A percentile compares a stretch with the other conserved stretches of the same genome.
phyloP scores from a whole-genome alignment of 2,888 invertebrate species.

The Beris chalybata region DNA sequence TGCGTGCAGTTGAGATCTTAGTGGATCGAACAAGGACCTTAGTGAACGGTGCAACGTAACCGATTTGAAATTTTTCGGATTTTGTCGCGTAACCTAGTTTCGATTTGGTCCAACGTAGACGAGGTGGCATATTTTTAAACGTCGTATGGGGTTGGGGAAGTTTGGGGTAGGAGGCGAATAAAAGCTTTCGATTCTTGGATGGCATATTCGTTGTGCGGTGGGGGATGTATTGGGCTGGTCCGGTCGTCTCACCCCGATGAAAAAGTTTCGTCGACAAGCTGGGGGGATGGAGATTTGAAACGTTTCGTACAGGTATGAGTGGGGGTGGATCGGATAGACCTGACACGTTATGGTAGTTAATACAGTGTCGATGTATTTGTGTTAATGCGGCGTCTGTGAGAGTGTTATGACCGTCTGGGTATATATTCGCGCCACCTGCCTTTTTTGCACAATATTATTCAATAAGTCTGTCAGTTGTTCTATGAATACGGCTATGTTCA shows the following conservation, averaged over 20 bases:
- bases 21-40: too few species aligned
- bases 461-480: slow-evolving; percentile 26
- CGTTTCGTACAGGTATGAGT: neutral
- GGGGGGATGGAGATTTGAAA: neutral
- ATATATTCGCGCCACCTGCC: slow-evolving; percentile 28
- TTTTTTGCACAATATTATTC: slow-evolving; percentile 7
- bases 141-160: neutral
- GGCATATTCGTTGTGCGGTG: neutral
- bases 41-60: too few species aligned
- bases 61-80: neutral
- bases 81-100: slow-evolving; percentile 24
- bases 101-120: slow-evolving; percentile 3
- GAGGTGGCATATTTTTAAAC: neutral
- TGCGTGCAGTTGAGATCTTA: too few species aligned
- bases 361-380: slow-evolving; percentile 11
- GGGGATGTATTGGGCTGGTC: neutral
- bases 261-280: neutral
- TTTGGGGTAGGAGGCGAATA: neutral
- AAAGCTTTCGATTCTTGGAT: slow-evolving; percentile 7
- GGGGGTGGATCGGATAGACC: slow-evolving; percentile 18
- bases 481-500: slow-evolving; percentile 4
- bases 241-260: too few species aligned
- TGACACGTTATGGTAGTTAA: slow-evolving; percentile 21
- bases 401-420: slow-evolving; percentile 16
- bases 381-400: slow-evolving; percentile 12